Percentiles rank a stretch among this genome's conserved stretches.
Conservation (phyloP, 2,113 vertebrate species). For the Bos indicus region DNA sequence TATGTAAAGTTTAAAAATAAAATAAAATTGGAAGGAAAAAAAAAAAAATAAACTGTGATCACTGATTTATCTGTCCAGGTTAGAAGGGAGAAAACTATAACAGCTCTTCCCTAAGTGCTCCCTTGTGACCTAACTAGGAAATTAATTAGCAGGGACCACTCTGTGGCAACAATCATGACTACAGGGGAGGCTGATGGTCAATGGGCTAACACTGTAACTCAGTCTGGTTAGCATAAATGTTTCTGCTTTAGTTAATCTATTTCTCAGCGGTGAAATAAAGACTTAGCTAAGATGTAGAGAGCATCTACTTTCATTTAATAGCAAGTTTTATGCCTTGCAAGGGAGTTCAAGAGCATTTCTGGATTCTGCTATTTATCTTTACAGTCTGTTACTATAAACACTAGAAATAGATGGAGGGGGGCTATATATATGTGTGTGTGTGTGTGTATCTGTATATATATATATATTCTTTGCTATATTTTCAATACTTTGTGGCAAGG, state of each 20-base stretch:
- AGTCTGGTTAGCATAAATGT: background rate
- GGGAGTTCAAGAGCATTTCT: background rate
- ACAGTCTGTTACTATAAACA: background rate
- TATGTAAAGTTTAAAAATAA: too few relatives aligned
- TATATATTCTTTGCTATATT: background rate
- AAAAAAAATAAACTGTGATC: constrained; percentile 13
- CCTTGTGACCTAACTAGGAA: constrained; percentile 18
- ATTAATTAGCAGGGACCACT: constrained; percentile 29
- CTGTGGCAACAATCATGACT: background rate
- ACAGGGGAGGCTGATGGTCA: background rate
- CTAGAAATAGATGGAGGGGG: background rate
- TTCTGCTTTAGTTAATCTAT: background rate
- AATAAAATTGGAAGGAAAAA: too few relatives aligned
- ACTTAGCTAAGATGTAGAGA: background rate
- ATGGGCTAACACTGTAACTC: background rate
- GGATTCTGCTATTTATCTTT: background rate
- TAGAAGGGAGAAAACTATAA: background rate
- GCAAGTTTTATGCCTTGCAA: background rate
- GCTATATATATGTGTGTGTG: background rate
- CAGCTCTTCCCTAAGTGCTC: background rate
- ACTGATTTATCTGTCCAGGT: background rate
- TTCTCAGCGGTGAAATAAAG: constrained; percentile 52
- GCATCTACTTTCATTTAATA: constrained; percentile 4
- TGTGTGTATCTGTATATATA: too few relatives aligned
- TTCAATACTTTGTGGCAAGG: background rate